A percentile compares a stretch with the other conserved stretches of the same genome.
Conservation (phyloP, 2,797 vertebrate species). For the Hypotaenidia okinawae region DNA sequence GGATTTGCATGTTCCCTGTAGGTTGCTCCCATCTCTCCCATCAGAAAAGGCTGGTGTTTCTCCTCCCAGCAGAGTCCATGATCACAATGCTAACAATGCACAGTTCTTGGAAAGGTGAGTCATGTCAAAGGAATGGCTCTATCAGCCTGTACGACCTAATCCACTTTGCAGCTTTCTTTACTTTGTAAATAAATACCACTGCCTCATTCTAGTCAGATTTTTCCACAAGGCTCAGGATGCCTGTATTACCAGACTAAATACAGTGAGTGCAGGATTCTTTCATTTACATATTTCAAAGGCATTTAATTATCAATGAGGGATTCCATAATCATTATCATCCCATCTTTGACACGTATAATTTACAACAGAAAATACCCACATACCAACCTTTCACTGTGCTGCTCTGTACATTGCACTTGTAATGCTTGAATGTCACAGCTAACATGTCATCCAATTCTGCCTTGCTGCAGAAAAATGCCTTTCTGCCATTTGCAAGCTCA, state of each 20-base stretch:
- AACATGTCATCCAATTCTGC: neutral
- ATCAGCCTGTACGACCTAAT: too few species aligned
- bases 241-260: neutral
- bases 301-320: neutral
- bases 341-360: neutral
- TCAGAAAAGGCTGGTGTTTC: neutral
- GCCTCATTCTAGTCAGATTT: neutral
- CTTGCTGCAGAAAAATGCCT: neutral
- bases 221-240: neutral
- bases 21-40: neutral
- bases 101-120: neutral
- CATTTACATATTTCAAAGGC: neutral
- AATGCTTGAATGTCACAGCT: neutral
- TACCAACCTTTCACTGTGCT: neutral
- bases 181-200: neutral
- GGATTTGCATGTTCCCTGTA: accelerated
- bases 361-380: neutral
- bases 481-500: neutral
- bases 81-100: neutral
- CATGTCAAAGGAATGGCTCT: neutral
- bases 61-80: neutral
- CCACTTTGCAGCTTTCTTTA: neutral
- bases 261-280: neutral
- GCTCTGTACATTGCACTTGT: neutral
- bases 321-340: neutral